phyloP scores from a whole-genome alignment of 2,113 vertebrate genomes.

The Crotophaga sulcirostris region DNA sequence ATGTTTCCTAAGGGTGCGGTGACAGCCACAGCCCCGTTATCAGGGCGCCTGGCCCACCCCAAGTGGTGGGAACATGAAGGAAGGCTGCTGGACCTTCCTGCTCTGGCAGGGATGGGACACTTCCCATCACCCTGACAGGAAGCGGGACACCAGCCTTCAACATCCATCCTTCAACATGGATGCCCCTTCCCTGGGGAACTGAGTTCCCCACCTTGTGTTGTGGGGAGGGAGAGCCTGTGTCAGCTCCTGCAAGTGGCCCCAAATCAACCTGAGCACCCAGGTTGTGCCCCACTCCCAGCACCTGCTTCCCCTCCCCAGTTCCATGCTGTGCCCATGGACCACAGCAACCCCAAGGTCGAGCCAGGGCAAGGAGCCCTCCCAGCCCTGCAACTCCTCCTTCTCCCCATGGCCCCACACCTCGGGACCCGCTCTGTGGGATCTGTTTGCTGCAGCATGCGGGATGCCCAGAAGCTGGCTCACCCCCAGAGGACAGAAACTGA shows the following conservation, averaged over 20 bases:
- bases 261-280: neutral
- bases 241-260: neutral
- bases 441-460: neutral
- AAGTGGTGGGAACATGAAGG: fast-evolving
- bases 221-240: neutral
- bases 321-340: fast-evolving
- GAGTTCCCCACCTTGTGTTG: fast-evolving
- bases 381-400: neutral
- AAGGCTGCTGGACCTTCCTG: neutral
- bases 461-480: neutral
- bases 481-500: neutral
- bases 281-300: neutral
- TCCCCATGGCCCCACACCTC: fast-evolving
- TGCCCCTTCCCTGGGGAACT: fast-evolving
- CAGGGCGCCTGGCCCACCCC: conserved; percentile 27
- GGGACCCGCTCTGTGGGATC: neutral
- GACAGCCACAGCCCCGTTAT: conserved; percentile 46
- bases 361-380: neutral
- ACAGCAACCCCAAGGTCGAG: fast-evolving
- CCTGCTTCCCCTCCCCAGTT: neutral
- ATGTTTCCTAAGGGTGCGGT: conserved; percentile 71
- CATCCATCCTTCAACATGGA: neutral
- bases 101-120: fast-evolving
- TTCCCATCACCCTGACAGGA: fast-evolving
- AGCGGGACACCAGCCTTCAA: neutral